Base-by-base conservation (phyloP, 2,113 vertebrate genomes). In the Gallinago paraguaiae region DNA sequence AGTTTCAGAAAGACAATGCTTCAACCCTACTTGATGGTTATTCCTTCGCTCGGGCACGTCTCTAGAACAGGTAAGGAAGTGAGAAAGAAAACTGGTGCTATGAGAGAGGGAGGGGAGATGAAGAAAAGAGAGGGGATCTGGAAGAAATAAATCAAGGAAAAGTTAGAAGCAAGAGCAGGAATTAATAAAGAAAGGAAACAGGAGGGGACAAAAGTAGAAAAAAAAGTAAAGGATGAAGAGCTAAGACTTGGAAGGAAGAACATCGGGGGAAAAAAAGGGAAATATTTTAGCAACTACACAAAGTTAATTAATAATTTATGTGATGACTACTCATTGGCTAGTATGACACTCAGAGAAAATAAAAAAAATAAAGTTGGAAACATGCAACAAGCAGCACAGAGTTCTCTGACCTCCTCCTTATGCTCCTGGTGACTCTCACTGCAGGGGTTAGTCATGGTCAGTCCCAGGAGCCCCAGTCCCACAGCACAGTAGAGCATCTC, bases 371-470 rank as follows among this genome's bases (percentile, higher is more conserved):
- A 90, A 54, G 37, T 20, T 70, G 33, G 82, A 86, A 92, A 71
- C 28, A 83, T 17, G 27, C 8, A 67, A 56, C 13, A 72, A 28
- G 11, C 33, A 86, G 35, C 33, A 43, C n/a, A 60, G 31, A 24
- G 45, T 56, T 82, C 64, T 78, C 54, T 57, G 56, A 31, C 6
- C 60, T 16, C 11, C 71, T 68, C 27, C 22, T 67, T 10, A 14
- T 39, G 43, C 7, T 70, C 28, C 63, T 43, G 19, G 37, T 46
- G 17, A 85, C 25, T 41, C 84, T 87, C 50, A 25, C 35, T 45
- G 17, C 8, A 65, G 12, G 13, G 5, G 2, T 64, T n/a, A 68
- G 23, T 51, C 65, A 72, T 0, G 0, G n/a, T n/a, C 41, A 54
- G 37, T 28, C 23, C 9, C 2, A 20, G 37, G 6, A 82, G 9